Conservation (phyloP, 2,888 invertebrate species). For the Melitaea athalia region DNA sequence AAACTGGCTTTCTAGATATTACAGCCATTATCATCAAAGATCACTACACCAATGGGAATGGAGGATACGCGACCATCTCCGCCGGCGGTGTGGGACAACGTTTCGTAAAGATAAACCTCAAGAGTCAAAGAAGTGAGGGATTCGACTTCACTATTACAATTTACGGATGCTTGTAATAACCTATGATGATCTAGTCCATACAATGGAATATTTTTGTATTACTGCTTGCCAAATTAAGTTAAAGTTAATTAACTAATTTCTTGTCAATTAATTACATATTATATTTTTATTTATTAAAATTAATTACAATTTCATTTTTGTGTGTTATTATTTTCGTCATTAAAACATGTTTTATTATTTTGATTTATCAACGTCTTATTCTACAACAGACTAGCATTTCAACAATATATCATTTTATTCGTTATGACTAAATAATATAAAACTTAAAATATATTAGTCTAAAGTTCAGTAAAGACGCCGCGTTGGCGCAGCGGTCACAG, state of each 20-base stretch:
- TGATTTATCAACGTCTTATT: too few species aligned
- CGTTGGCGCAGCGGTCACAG: too few species aligned
- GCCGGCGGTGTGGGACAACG: conserved; percentile 72
- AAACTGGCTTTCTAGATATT: conserved; percentile 64
- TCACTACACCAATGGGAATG: conserved; percentile 59
- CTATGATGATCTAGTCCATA: conserved; percentile 44
- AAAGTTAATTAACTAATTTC: conserved; percentile 20
- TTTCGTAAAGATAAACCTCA: conserved; percentile 70
- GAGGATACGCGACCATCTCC: conserved; percentile 65
- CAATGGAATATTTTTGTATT: conserved; percentile 23
- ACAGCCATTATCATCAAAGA: conserved; percentile 67
- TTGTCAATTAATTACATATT: not conserved
- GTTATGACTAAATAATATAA: too few species aligned
- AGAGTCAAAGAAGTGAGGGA: conserved; percentile 66
- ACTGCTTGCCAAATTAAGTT: conserved; percentile 26
- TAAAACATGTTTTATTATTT: too few species aligned
- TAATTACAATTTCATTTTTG: not conserved
- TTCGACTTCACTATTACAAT: conserved; percentile 73
- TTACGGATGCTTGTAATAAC: conserved; percentile 65
- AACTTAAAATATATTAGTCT: too few species aligned
- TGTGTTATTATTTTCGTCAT: too few species aligned
- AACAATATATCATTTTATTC: too few species aligned
- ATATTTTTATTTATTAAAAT: not conserved
- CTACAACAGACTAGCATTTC: too few species aligned
- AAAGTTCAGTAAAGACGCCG: too few species aligned